Conservation (phyloP, 2,113 vertebrate genomes). For the Gulo gulo region DNA sequence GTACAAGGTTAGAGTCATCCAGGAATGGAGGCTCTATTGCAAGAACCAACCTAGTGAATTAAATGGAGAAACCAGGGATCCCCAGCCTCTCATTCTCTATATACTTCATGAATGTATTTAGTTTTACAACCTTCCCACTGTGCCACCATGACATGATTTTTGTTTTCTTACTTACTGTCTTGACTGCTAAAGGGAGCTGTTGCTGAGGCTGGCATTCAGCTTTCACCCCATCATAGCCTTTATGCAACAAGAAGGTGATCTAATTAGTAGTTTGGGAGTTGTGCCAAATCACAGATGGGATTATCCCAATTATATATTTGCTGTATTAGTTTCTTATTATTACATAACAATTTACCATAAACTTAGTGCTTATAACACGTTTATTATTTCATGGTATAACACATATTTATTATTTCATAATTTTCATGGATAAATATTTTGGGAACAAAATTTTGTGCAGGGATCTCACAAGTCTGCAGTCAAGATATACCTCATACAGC, state of each 20-base stretch:
- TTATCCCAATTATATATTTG: background rate
- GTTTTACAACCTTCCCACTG: background rate
- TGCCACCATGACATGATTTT: background rate
- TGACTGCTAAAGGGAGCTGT: background rate
- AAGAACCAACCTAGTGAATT: background rate
- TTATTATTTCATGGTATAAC: background rate
- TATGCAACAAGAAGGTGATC: background rate
- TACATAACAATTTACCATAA: background rate
- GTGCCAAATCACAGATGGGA: background rate
- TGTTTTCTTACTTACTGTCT: background rate
- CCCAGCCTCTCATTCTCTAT: background rate
- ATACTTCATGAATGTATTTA: background rate
- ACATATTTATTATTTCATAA: background rate
- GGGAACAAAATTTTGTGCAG: background rate
- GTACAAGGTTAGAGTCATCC: background rate
- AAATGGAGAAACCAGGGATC: background rate
- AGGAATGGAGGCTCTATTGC: background rate
- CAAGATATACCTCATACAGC: accelerated
- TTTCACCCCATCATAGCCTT: background rate
- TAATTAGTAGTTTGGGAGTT: background rate
- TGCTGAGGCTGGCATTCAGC: background rate
- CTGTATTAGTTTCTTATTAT: background rate
- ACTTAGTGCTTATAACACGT: background rate
- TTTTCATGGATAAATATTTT: background rate
- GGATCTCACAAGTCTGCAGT: background rate